Evolutionary conservation across 2,888 invertebrate species (phyloP), one percentile per base, ranked within the genome.

Genomic region (Schizotus pectinicornis): DNA sequence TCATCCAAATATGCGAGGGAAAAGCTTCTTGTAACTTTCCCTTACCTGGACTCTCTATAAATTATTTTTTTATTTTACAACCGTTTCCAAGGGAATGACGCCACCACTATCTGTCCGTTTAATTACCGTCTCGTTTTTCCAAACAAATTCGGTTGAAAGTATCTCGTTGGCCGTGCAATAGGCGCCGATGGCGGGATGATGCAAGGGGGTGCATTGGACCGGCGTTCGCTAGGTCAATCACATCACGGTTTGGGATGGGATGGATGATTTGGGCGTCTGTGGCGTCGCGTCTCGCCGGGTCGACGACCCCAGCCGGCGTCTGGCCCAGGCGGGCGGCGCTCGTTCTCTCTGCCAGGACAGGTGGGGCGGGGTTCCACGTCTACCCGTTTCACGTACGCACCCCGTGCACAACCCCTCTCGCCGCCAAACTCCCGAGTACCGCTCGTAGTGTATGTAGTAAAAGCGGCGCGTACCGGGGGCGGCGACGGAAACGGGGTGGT

Each of bases 251-350:
- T 59, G 62, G 63, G 62, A 62, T 62, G 66, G 66, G 66, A 64
- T 54, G 62, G 64, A 61, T 61, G 63, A 63, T 63, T 63, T 61
- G 61, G 63, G 63, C 63, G 56, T 56, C 61, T 58, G 65, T 60
- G 61, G 65, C 67, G 65, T 58, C 64, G 65, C 64, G 64, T 56
- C 64, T 61, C 64, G 64, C 61, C 61, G 58, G 68, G 61, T 68
- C 67, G 56, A 59, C 57, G 67, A 68, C 67, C 67, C 58, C 48
- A 56, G 63, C 62, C 67, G 61, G 53, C 69, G 69, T 61, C 68
- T 57, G 63, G 64, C 62, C 59, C 60, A 62, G 67, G 53, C 62
- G 57, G 31, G 36, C 41, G 42, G 45, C 37, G 48, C 46, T 39
- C 53, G 53, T 45, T 53, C 22, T 22, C 22, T 22, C 22, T 22